These are phyloP conservation scores for Physocephala rufipes DNA, from an alignment of 2,888 invertebrate genomes.

Conservation along the genomic window DNA sequence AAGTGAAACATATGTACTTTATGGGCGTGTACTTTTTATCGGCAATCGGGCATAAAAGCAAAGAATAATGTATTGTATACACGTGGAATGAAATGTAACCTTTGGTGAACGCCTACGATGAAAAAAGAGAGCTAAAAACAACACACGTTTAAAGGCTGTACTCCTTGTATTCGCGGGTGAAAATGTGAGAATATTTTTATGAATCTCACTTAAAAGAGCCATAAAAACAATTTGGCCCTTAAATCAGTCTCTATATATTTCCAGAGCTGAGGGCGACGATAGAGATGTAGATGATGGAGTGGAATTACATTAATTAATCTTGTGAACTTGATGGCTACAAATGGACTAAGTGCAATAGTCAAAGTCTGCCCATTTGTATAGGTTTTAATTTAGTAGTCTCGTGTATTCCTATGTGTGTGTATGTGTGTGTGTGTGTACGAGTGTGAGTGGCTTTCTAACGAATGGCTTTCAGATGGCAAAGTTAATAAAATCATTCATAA, in stretches of 20 bases:
- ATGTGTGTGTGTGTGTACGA: background rate
- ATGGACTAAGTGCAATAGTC: conserved; percentile 20
- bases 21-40: conserved; percentile 10
- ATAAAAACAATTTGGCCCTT: conserved; percentile 10
- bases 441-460: background rate
- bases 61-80: background rate
- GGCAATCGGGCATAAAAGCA: conserved; percentile 24
- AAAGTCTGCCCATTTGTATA: conserved; percentile 6
- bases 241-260: background rate
- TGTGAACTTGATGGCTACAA: conserved; percentile 23
- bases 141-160: background rate
- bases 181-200: background rate
- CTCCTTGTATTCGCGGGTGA: background rate
- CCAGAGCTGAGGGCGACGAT: background rate
- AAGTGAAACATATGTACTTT: conserved; percentile 24
- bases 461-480: background rate
- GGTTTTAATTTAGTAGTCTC: conserved; percentile 3
- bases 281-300: background rate
- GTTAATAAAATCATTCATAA: conserved; percentile 9
- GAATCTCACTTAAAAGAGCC: conserved; percentile 1
- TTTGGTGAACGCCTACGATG: background rate
- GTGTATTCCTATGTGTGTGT: background rate
- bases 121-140: background rate
- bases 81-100: background rate
- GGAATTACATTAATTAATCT: conserved; percentile 25